Evolutionary conservation across 2,113 vertebrate genomes (phyloP), one percentile per base, ranked within the genome.

Genomic region (Casuarius casuarius): DNA sequence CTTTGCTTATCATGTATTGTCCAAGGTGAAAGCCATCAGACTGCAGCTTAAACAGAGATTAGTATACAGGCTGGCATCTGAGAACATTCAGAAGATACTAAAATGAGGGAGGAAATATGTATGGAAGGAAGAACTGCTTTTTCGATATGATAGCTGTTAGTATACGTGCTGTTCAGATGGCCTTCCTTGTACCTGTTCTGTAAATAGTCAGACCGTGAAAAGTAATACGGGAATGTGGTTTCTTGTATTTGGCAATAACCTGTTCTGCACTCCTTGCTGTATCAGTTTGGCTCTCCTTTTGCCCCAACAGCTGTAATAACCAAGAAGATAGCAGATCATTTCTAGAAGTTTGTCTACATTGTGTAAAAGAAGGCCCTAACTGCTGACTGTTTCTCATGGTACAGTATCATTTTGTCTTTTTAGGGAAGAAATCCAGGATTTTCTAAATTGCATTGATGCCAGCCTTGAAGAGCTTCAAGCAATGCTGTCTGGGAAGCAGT

Each of bases 351-450:
- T 70, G 89, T 80, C 59, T 84, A 76, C 68, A 26, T 12, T 66
- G 16, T 54, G 51, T 48, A 48, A 29, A 49, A 70, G 71, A 19
- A 10, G 15, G 49, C 28, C 35, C 26, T 33, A 14, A 16, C 17
- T 92, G 73, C 48, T 9, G 7, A 2, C 49, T 28, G 3, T 70
- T 81, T 67, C 59, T 92, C 52, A 80, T 40, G 54, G 28, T 42
- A 20, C 21, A n/a, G 0, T 25, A 12, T 95, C 3, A 42, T 92
- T 92, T 63, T 95, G 58, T 91, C 48, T 78, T 95, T 91, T 44
- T 73, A 98, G 97, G 49, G 95, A 97, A 72, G 95, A 98, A 83
- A 97, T 95, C 19, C 91, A 97, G 63, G 97, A 97, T 84, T 98
- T 98, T 85, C 92, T 98, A 59, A 96, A 97, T 33, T 96, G 89